Evolutionary conservation across 2,797 vertebrate genomes (phyloP).

Genomic region (Halcyon smyrnensis): DNA sequence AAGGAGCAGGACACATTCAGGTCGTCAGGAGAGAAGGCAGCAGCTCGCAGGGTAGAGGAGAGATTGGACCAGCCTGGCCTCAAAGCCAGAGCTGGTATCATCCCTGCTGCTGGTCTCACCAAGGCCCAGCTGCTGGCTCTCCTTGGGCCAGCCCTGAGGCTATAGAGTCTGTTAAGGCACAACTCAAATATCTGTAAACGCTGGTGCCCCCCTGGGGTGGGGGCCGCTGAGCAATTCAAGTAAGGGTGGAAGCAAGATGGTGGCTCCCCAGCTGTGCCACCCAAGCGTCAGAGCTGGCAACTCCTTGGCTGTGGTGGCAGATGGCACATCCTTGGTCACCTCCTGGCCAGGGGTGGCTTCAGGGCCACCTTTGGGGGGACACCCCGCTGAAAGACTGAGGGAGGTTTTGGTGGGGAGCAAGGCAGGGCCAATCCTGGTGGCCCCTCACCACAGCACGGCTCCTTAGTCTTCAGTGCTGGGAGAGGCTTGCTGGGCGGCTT

Average conservation of each 20-base stretch:
- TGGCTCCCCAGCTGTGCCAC: neutral
- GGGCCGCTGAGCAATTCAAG: neutral
- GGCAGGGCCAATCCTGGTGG: neutral
- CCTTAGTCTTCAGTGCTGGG: neutral
- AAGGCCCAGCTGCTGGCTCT: neutral
- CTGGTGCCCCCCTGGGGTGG: neutral
- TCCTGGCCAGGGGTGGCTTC: neutral
- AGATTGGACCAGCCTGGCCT: neutral
- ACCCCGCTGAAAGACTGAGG: neutral
- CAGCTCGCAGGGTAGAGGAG: neutral
- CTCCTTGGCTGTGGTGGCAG: accelerated
- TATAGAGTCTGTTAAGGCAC: conserved; percentile 38
- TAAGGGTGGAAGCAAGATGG: neutral
- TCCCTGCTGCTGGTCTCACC: neutral
- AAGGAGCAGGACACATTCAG: neutral
- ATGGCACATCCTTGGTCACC: neutral
- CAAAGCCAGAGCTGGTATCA: neutral
- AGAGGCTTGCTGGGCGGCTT: conserved; percentile 43
- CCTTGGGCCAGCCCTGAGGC: neutral
- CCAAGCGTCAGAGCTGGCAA: neutral
- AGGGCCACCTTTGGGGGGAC: neutral
- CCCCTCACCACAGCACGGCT: accelerated
- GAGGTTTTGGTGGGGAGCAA: accelerated
- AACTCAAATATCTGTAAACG: conserved; percentile 24
- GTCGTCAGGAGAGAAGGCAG: neutral